Percentiles rank a stretch among this genome's conserved stretches.
Evolutionary conservation across 2,797 vertebrate species (phyloP).

Genomic region (Amniataba percoides): DNA sequence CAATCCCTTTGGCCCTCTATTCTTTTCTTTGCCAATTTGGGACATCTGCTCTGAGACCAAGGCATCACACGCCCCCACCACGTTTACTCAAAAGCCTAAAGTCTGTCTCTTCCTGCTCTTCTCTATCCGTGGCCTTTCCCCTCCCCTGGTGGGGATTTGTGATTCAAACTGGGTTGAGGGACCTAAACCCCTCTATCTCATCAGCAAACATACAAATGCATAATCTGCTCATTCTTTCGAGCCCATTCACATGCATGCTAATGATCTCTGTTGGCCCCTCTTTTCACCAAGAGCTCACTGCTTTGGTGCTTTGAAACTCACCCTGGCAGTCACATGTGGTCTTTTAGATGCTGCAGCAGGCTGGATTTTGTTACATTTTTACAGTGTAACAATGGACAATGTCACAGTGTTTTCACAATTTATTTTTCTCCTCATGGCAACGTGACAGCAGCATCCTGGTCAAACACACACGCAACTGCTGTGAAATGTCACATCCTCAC

Average conservation of each 20-base stretch:
- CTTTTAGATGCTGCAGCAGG: constrained; percentile 56
- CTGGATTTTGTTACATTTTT: constrained; percentile 46
- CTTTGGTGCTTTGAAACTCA: constrained; percentile 69
- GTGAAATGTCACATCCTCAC: constrained; percentile 43
- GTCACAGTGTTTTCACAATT: constrained; percentile 48
- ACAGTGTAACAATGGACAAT: constrained; percentile 47
- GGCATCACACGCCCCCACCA: constrained; percentile 48
- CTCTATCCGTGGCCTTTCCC: constrained; percentile 58
- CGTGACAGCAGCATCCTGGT: constrained; percentile 19
- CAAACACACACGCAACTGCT: constrained; percentile 14
- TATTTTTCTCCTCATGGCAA: constrained; percentile 45
- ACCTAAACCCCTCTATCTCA: constrained; percentile 83
- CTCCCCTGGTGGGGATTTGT: constrained; percentile 77
- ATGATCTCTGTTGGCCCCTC: constrained; percentile 74
- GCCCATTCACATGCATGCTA: constrained; percentile 82
- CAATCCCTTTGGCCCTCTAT: constrained; percentile 62
- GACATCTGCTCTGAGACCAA: constrained; percentile 79
- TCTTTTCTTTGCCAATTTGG: constrained; percentile 75
- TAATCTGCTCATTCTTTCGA: constrained; percentile 84
- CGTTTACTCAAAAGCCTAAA: constrained; percentile 78
- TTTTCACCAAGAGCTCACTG: constrained; percentile 66
- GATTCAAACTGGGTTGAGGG: constrained; percentile 80
- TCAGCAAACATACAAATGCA: constrained; percentile 87
- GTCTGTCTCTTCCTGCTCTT: constrained; percentile 68
- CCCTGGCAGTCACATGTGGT: constrained; percentile 55